These are phyloP conservation scores for Xanthorhoe spadicearia DNA, from an alignment of 2,888 invertebrate genomes.

Conservation along the genomic window DNA sequence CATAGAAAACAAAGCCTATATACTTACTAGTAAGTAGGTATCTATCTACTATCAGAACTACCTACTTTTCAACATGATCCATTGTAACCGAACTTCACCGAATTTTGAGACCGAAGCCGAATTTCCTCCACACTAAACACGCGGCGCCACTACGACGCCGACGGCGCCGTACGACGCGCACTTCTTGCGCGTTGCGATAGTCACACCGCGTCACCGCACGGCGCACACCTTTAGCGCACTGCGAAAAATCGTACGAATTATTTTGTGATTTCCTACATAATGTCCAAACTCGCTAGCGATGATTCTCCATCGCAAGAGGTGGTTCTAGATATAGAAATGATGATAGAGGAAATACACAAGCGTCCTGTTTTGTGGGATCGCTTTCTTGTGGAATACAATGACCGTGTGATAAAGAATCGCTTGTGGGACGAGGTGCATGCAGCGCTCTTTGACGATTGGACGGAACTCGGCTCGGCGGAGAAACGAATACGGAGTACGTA, in stretches of 20 bases:
- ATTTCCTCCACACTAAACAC: slow-evolving; percentile 4
- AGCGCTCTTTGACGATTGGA: slow-evolving; percentile 30
- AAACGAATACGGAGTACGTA: slow-evolving; percentile 23
- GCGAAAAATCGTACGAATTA: slow-evolving; percentile 27
- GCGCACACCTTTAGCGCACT: slow-evolving; percentile 7
- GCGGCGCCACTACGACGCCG: not conserved
- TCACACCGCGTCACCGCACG: slow-evolving; percentile 22
- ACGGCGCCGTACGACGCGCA: slow-evolving; percentile 22
- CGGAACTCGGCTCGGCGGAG: slow-evolving; percentile 16
- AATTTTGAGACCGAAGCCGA: slow-evolving; percentile 3
- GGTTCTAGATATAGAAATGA: slow-evolving; percentile 9
- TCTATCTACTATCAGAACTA: no score
- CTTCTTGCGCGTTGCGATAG: slow-evolving; percentile 8
- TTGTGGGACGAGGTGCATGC: slow-evolving; percentile 28
- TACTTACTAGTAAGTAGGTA: no score
- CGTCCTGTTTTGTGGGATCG: slow-evolving; percentile 27
- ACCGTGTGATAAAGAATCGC: slow-evolving; percentile 16
- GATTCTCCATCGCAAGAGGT: slow-evolving; percentile 14
- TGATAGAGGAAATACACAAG: slow-evolving; percentile 29
- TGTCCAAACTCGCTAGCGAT: slow-evolving; percentile 4
- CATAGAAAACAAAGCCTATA: no score
- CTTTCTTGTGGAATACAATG: slow-evolving; percentile 14
- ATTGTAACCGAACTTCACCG: not conserved
- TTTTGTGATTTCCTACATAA: not conserved
- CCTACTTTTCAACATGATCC: no score